Evolutionary conservation across 2,888 invertebrate species (phyloP).

Genomic region (Acanthosepion esculentum): DNA sequence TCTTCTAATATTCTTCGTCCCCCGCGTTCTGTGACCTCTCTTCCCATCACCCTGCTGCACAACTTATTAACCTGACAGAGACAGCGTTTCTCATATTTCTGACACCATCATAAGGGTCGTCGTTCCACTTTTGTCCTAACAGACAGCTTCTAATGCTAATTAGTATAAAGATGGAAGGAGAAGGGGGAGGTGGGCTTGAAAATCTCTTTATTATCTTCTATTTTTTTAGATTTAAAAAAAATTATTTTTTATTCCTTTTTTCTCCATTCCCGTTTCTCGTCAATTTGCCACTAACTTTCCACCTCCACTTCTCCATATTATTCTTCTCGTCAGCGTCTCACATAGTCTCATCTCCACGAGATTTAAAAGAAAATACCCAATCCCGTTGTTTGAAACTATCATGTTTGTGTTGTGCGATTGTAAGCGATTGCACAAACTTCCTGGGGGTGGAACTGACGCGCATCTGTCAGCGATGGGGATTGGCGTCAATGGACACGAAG

Average conservation of each 20-base stretch:
- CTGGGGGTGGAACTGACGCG: background rate
- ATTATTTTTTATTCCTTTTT: background rate
- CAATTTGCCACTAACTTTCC: background rate
- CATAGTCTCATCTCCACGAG: conserved; percentile 33
- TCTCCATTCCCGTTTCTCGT: background rate
- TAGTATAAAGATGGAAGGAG: background rate
- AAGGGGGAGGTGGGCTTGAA: background rate
- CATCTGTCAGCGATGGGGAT: background rate
- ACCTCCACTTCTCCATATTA: background rate
- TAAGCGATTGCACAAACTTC: background rate
- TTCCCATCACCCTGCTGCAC: background rate
- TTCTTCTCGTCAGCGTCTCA: background rate
- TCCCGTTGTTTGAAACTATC: background rate
- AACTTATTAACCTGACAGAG: background rate
- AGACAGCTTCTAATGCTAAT: background rate
- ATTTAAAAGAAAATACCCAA: background rate
- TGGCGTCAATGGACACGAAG: background rate
- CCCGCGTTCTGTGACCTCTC: background rate
- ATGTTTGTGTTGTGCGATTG: background rate
- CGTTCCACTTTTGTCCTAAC: background rate
- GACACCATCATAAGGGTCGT: background rate
- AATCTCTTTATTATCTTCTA: background rate
- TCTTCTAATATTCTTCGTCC: background rate
- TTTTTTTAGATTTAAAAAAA: no score
- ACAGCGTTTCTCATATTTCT: background rate